Evolutionary conservation across 2,888 invertebrate species (phyloP).

Genomic region (Eumacrocentrus americanus): DNA sequence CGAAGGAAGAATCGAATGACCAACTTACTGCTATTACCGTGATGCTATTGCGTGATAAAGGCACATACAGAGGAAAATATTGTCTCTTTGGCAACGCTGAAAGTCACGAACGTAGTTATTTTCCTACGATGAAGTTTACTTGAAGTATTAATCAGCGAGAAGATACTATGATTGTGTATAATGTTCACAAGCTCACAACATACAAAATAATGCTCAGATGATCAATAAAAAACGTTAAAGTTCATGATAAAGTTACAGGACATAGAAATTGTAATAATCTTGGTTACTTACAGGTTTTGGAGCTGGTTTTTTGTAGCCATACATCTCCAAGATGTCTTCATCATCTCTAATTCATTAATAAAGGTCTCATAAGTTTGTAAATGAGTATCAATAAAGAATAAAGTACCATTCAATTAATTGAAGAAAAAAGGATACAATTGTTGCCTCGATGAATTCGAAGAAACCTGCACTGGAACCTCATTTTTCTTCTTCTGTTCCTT

Average conservation of each 20-base stretch:
- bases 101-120: background rate
- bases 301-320: constrained; percentile 39
- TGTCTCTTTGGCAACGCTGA: constrained; percentile 2
- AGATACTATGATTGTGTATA: background rate
- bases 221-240: background rate
- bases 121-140: constrained; percentile 1
- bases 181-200: background rate
- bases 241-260: background rate
- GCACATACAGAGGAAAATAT: background rate
- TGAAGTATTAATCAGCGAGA: background rate
- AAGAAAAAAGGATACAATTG: constrained; percentile 10
- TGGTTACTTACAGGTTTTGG: constrained; percentile 44
- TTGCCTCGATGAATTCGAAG: background rate
- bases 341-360: constrained; percentile 25
- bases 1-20: background rate
- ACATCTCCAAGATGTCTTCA: constrained; percentile 46
- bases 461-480: background rate
- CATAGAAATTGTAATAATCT: background rate
- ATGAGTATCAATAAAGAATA: constrained; percentile 18
- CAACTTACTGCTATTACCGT: background rate
- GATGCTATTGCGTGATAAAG: background rate
- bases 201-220: background rate
- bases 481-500: background rate
- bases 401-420: background rate
- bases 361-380: constrained; percentile 16